Evolutionary conservation across 2,797 vertebrate genomes (phyloP).

Genomic region (Sebastes matsubarae): DNA sequence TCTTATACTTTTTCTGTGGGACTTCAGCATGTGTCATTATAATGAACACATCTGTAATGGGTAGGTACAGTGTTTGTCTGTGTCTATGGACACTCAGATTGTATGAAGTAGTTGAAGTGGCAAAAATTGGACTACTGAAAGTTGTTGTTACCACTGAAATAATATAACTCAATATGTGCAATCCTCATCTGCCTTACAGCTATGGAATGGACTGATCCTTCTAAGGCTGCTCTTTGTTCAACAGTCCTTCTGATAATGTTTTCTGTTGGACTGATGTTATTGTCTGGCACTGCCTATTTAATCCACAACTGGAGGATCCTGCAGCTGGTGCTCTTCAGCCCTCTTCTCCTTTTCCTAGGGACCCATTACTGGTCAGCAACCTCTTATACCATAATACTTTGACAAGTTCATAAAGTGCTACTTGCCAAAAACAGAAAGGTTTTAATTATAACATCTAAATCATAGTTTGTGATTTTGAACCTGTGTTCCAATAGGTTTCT

Average conservation of each 20-base stretch:
- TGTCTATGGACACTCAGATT: not conserved
- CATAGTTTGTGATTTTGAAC: not conserved
- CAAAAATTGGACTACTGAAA: too few species aligned
- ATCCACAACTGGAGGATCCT: conserved; percentile 88
- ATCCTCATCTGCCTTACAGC: not conserved
- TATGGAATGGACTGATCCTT: conserved; percentile 86
- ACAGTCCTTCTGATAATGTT: rapidly evolving
- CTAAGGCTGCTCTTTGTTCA: conserved; percentile 78
- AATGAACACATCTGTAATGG: not conserved
- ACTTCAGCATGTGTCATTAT: not conserved
- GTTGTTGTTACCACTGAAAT: too few species aligned
- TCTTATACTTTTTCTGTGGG: not conserved
- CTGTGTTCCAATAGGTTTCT: conserved; percentile 71
- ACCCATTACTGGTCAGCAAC: conserved; percentile 81
- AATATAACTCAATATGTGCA: not conserved
- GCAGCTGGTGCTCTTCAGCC: conserved; percentile 80
- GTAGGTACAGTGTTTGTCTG: not conserved
- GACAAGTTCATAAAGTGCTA: too few species aligned
- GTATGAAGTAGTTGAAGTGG: not conserved
- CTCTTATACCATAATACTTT: too few species aligned
- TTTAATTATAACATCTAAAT: not conserved
- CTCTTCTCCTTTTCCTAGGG: conserved; percentile 70
- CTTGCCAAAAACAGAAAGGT: too few species aligned
- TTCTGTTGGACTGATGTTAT: conserved; percentile 77
- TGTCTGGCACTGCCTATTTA: conserved; percentile 84